A percentile compares a stretch with the other conserved stretches of the same genome.
Conservation (phyloP, 2,797 vertebrate genomes). For the Glossophaga mutica region DNA sequence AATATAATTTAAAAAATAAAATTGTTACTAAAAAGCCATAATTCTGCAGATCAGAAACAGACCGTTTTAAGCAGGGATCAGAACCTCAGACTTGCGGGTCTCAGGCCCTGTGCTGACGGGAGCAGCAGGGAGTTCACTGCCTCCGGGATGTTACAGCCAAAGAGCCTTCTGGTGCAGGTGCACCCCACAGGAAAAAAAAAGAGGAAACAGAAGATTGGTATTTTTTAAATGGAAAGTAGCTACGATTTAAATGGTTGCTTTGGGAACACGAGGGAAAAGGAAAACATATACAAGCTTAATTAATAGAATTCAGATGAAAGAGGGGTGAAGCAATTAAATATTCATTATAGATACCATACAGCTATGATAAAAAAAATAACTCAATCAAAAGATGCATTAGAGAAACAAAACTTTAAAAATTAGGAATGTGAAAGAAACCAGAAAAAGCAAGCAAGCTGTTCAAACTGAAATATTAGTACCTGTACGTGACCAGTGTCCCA, state of each 20-base stretch:
- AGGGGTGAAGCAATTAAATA: constrained; percentile 71
- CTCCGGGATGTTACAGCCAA: background rate
- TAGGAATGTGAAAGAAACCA: constrained; percentile 34
- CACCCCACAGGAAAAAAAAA: background rate
- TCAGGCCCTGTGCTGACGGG: background rate
- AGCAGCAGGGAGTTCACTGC: background rate
- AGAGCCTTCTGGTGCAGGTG: background rate
- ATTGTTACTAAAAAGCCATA: background rate
- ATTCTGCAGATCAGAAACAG: background rate
- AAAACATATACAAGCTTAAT: constrained; percentile 71
- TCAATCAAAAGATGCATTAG: constrained; percentile 48
- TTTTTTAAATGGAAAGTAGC: constrained; percentile 57
- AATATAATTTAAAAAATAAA: background rate
- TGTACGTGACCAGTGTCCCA: background rate
- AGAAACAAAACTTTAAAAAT: constrained; percentile 58
- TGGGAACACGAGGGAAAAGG: constrained; percentile 66
- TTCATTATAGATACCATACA: constrained; percentile 73
- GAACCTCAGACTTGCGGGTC: background rate
- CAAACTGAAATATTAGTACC: background rate
- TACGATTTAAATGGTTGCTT: constrained; percentile 66
- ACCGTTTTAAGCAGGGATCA: fast-evolving
- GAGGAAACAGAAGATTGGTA: background rate
- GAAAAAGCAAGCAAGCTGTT: constrained; percentile 12
- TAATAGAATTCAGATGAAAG: constrained; percentile 77
- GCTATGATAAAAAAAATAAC: constrained; percentile 65